These are phyloP conservation scores for Dipus sagitta DNA, from an alignment of 2,797 vertebrate species.

Conservation along the genomic window DNA sequence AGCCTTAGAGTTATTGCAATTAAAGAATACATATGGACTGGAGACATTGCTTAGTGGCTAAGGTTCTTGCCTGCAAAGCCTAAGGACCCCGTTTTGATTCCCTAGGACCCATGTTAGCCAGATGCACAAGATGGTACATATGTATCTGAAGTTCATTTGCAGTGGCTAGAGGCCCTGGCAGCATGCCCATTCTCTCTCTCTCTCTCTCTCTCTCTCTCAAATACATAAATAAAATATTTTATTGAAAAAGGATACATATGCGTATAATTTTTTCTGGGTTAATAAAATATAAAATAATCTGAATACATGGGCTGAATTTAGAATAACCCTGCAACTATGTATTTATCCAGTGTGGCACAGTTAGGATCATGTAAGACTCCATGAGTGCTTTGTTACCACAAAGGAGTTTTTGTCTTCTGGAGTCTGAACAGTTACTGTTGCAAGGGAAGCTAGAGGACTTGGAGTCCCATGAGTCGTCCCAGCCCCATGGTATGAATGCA, in stretches of 20 bases:
- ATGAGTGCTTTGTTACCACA: background rate
- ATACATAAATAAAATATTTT: background rate
- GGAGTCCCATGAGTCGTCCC: background rate
- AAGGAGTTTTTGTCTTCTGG: background rate
- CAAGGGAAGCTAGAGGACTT: constrained; percentile 16
- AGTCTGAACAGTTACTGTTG: constrained; percentile 12
- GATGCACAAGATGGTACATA: too few relatives aligned
- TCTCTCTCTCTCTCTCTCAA: too few relatives aligned
- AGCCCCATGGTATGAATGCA: background rate
- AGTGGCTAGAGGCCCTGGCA: too few relatives aligned
- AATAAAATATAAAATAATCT: constrained; percentile 10
- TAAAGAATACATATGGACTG: background rate
- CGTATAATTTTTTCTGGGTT: background rate
- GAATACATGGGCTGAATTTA: background rate
- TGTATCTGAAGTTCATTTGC: too few relatives aligned
- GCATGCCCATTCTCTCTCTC: too few relatives aligned
- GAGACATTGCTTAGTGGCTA: too few relatives aligned
- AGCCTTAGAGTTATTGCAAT: background rate
- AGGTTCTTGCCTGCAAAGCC: too few relatives aligned
- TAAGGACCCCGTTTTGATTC: too few relatives aligned
- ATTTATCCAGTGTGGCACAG: background rate
- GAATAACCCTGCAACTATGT: background rate
- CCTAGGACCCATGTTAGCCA: too few relatives aligned
- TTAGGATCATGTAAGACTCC: background rate
- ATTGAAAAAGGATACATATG: background rate